phyloP scores from a whole-genome alignment of 2,888 invertebrate species.

The Parochlus steinenii region DNA sequence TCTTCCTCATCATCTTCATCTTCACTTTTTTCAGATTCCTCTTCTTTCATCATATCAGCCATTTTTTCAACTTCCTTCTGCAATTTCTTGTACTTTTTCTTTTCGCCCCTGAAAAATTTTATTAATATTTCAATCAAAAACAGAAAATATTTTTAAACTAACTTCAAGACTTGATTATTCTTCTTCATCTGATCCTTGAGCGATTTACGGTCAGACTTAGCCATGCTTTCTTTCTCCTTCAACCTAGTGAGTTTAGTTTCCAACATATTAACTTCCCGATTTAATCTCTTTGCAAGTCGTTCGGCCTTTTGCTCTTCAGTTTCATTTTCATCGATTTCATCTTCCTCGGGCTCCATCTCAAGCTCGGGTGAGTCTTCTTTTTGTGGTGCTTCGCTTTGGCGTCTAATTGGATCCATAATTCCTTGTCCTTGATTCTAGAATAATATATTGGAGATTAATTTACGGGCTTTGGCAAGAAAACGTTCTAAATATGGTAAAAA shows the following conservation, averaged over 20 bases:
- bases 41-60: slow-evolving; percentile 73
- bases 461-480: too few species aligned
- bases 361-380: slow-evolving; percentile 43
- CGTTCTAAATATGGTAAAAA: slow-evolving; percentile 1
- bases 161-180: slow-evolving; percentile 58
- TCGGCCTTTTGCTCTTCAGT: slow-evolving; percentile 44
- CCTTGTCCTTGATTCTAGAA: too few species aligned
- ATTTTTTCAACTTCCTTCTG: slow-evolving; percentile 84
- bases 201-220: slow-evolving; percentile 60
- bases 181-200: slow-evolving; percentile 68
- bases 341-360: slow-evolving; percentile 40
- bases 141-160: slow-evolving; percentile 13
- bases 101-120: slow-evolving; percentile 46
- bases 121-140: background rate
- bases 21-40: slow-evolving; percentile 51
- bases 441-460: too few species aligned
- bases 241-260: slow-evolving; percentile 33
- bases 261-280: slow-evolving; percentile 27
- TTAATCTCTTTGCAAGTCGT: slow-evolving; percentile 51
- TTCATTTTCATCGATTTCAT: slow-evolving; percentile 47
- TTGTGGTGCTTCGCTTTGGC: slow-evolving; percentile 26
- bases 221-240: slow-evolving; percentile 49
- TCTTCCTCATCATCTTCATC: slow-evolving; percentile 44
- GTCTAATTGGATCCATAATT: slow-evolving; percentile 20
- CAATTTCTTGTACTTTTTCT: slow-evolving; percentile 62